Evolutionary conservation across 2,797 vertebrate species (phyloP).

Genomic region (Cirrhinus mrigala): DNA sequence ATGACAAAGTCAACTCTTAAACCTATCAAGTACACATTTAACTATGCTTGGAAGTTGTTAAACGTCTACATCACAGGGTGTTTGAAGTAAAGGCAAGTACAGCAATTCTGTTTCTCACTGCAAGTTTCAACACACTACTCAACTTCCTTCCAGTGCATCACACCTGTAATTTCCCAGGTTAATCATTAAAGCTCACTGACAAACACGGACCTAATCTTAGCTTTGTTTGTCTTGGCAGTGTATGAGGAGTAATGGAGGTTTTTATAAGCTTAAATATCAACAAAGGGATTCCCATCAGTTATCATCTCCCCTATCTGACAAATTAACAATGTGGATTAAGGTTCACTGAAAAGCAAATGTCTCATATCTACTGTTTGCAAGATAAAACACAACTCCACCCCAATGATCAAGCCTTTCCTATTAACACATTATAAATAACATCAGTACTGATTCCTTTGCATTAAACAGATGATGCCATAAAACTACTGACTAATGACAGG

Average conservation of each 20-base stretch:
- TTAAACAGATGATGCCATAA: not conserved
- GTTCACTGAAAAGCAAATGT: constrained; percentile 55
- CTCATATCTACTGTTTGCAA: constrained; percentile 59
- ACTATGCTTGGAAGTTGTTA: constrained; percentile 34
- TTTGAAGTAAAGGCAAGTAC: constrained; percentile 49
- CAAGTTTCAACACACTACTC: constrained; percentile 61
- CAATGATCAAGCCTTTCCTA: not conserved
- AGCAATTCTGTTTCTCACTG: constrained; percentile 52
- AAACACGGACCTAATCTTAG: constrained; percentile 35
- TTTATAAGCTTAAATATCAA: not conserved
- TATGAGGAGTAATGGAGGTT: not conserved
- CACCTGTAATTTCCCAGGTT: constrained; percentile 69
- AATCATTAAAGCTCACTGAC: constrained; percentile 63
- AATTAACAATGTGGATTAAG: not conserved
- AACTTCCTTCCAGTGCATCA: constrained; percentile 57
- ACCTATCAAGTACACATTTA: constrained; percentile 47
- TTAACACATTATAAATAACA: not conserved
- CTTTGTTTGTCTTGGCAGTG: not conserved
- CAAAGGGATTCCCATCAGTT: not conserved
- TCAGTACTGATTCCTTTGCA: not conserved
- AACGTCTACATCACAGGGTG: constrained; percentile 14
- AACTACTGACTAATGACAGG: constrained; percentile 10
- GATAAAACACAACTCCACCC: not conserved
- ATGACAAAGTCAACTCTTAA: constrained; percentile 35
- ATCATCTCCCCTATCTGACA: not conserved